Conservation (phyloP, 2,113 vertebrate species). For the Cottus gobio region DNA sequence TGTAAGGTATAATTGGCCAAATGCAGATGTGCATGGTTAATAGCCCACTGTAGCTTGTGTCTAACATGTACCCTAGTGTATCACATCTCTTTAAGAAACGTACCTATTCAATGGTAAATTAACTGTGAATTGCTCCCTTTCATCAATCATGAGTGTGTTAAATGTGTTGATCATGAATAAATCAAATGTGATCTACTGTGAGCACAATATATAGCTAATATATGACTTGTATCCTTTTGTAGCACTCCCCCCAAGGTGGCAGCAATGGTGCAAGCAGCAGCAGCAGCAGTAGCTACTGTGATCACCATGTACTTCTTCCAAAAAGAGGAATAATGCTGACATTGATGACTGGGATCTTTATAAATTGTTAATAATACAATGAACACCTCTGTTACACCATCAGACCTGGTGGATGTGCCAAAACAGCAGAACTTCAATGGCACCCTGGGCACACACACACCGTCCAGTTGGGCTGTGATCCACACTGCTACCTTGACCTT, state of each 20-base stretch:
- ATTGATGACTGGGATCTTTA: constrained; percentile 40
- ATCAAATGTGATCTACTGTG: background rate
- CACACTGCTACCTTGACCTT: constrained; percentile 89
- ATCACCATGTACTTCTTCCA: constrained; percentile 35
- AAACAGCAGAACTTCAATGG: constrained; percentile 75
- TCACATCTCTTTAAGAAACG: background rate
- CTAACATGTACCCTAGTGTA: background rate
- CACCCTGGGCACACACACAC: constrained; percentile 58
- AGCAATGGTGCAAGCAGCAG: constrained; percentile 54
- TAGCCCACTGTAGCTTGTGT: constrained; percentile 25
- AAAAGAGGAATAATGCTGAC: constrained; percentile 54
- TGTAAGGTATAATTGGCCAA: constrained; percentile 42
- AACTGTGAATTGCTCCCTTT: background rate
- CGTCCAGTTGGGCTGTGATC: constrained; percentile 82
- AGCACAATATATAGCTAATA: background rate
- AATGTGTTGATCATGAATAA: background rate
- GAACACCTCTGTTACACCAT: constrained; percentile 85
- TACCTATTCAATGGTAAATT: background rate
- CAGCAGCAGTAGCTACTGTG: constrained; percentile 34
- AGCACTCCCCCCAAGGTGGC: constrained; percentile 50
- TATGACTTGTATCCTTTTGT: constrained; percentile 48
- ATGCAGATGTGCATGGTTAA: constrained; percentile 64
- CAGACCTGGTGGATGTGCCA: constrained; percentile 77
- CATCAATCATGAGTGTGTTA: background rate
- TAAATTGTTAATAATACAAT: constrained; percentile 79